Percentiles rank a stretch among this genome's conserved stretches.
phyloP scores from a whole-genome alignment of 2,888 invertebrate species.

The Leuctra nigra region DNA sequence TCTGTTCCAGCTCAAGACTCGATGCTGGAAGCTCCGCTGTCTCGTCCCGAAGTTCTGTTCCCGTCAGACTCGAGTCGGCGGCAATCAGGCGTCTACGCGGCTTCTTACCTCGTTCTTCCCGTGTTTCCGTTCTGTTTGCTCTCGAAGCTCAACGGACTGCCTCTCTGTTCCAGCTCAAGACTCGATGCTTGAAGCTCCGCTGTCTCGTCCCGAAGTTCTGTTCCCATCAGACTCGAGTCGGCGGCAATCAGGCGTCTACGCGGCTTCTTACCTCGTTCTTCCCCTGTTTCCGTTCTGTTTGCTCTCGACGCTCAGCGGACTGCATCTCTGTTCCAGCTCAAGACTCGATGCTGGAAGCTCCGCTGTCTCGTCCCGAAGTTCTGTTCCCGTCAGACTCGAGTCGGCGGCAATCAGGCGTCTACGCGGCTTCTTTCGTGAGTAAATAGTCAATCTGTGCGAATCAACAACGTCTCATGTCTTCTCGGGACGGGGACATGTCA shows the following conservation, averaged over 20 bases:
- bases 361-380: constrained; percentile 24
- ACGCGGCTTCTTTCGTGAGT: constrained; percentile 22
- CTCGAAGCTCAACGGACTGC: no score
- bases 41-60: constrained; percentile 23
- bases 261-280: neutral
- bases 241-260: constrained; percentile 20
- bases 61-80: constrained; percentile 16
- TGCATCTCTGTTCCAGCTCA: no score
- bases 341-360: constrained; percentile 17
- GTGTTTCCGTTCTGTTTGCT: neutral
- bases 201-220: constrained; percentile 23
- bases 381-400: constrained; percentile 18
- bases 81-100: constrained; percentile 20
- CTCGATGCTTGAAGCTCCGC: constrained; percentile 19
- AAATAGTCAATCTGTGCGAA: constrained; percentile 11
- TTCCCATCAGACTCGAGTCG: constrained; percentile 18
- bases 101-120: neutral
- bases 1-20: constrained; percentile 8
- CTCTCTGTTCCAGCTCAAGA: constrained; percentile 12
- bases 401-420: constrained; percentile 20
- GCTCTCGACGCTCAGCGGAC: no score
- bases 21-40: constrained; percentile 19
- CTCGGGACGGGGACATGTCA: neutral
- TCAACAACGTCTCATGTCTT: neutral
- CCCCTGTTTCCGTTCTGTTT: neutral